These are phyloP conservation scores for Calyptommatus sinebrachiatus DNA, from an alignment of 2,113 vertebrate species.

Conservation along the genomic window DNA sequence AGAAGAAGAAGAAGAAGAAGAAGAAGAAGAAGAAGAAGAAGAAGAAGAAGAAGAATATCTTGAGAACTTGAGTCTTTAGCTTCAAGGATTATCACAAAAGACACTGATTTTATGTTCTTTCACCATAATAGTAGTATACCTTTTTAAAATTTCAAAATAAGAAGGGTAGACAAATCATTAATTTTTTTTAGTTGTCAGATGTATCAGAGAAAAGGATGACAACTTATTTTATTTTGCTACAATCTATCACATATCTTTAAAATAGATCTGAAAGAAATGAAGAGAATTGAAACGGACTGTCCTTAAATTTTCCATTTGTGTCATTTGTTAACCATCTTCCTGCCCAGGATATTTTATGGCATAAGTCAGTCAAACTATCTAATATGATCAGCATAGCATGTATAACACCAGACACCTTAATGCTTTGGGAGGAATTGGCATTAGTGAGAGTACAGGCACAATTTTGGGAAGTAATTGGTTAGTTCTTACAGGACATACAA, in stretches of 20 bases:
- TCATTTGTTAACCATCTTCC: conserved; percentile 11
- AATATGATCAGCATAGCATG: not conserved
- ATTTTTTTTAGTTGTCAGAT: conserved; percentile 20
- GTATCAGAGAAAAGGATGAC: conserved; percentile 1
- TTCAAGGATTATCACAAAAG: not conserved
- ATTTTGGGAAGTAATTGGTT: too few species aligned
- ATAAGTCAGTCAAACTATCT: conserved; percentile 13
- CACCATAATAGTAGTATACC: not conserved
- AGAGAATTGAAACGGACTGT: not conserved
- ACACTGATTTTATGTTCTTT: conserved; percentile 10
- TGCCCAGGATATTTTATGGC: not conserved
- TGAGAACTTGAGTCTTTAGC: not conserved
- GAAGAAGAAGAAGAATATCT: not conserved
- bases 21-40: not conserved
- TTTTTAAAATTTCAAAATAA: conserved; percentile 9
- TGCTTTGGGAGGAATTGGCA: not conserved
- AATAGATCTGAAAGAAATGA: not conserved
- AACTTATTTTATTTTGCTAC: conserved; percentile 26
- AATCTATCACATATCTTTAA: conserved; percentile 17
- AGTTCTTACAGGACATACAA: not conserved
- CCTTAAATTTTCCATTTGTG: conserved; percentile 12
- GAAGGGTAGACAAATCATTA: conserved; percentile 11
- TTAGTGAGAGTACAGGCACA: not conserved
- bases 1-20: too few species aligned
- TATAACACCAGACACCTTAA: not conserved